phyloP scores from a whole-genome alignment of 2,797 vertebrate species.

The Chelon labrosus region DNA sequence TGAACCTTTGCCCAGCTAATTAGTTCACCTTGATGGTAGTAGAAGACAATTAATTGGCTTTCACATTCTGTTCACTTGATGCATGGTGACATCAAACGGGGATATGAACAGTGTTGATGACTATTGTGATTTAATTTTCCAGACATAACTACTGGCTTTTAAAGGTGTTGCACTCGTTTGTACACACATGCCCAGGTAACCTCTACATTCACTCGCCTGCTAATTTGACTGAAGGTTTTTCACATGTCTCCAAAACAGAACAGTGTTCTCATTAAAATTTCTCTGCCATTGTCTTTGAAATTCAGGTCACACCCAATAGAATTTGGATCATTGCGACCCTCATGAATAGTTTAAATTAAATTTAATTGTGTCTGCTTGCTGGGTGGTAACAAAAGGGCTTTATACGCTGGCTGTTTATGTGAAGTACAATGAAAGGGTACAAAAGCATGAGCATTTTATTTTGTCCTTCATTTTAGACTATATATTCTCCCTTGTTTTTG shows the following conservation, averaged over 20 bases:
- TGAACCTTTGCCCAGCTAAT: not conserved
- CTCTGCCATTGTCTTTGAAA: not conserved
- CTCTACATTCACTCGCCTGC: not conserved
- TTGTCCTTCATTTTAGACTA: not conserved
- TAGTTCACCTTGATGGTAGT: not conserved
- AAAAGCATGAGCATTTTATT: not conserved
- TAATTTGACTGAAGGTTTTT: not conserved
- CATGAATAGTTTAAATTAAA: conserved; percentile 2
- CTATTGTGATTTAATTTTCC: not conserved
- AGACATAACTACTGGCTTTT: not conserved
- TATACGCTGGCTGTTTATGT: conserved; percentile 5
- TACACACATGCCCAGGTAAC: not conserved
- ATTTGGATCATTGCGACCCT: conserved; percentile 13
- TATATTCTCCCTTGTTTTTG: not conserved
- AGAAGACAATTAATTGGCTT: not conserved
- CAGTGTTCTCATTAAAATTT: conserved; percentile 3
- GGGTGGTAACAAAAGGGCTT: not conserved
- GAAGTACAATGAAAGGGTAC: conserved; percentile 3
- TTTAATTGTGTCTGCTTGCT: conserved; percentile 6
- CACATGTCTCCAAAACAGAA: not conserved
- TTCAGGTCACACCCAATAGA: conserved; percentile 1
- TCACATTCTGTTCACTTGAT: not conserved
- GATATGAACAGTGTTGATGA: not conserved
- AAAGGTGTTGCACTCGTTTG: not conserved
- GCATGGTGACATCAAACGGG: not conserved